A percentile compares a stretch with the other conserved stretches of the same genome.
Evolutionary conservation across 2,797 vertebrate species (phyloP).

Genomic region (Pampus argenteus): DNA sequence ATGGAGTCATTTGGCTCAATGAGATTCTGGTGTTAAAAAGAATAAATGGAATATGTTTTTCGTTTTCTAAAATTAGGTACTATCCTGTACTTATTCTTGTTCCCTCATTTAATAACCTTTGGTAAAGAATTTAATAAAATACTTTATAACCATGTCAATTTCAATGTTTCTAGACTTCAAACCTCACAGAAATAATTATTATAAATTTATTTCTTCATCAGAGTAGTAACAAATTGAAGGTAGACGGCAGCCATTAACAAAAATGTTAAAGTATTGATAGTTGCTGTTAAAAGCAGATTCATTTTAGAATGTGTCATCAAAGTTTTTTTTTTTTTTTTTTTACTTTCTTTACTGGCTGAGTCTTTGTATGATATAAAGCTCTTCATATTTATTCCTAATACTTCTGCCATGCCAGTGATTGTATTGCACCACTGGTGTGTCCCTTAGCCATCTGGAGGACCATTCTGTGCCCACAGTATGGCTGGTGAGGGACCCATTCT

Average conservation of each 20-base stretch:
- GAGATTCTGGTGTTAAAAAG: constrained; percentile 39
- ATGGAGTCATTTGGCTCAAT: constrained; percentile 53
- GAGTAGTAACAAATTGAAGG: constrained; percentile 11
- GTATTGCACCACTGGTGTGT: constrained; percentile 79
- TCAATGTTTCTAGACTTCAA: constrained; percentile 34
- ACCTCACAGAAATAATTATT: constrained; percentile 36
- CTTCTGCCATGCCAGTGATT: constrained; percentile 76
- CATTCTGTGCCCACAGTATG: constrained; percentile 78
- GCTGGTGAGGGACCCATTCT: constrained; percentile 80
- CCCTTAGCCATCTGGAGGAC: constrained; percentile 84
- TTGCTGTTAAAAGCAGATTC: constrained; percentile 1
- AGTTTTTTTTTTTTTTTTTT: constrained; percentile 36
- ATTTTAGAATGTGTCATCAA: constrained; percentile 45
- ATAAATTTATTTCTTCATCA: constrained; percentile 7
- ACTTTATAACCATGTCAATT: constrained; percentile 4
- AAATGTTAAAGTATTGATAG: constrained; percentile 16
- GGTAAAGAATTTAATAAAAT: constrained; percentile 37
- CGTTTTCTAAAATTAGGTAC: constrained; percentile 55
- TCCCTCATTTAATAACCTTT: constrained; percentile 57
- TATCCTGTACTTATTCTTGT: constrained; percentile 42
- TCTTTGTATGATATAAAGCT: constrained; percentile 69
- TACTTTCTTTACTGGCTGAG: constrained; percentile 33
- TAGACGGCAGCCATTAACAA: background rate
- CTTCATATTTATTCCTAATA: constrained; percentile 74
- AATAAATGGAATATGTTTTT: constrained; percentile 51